Percentiles rank a stretch among this genome's conserved stretches.
Evolutionary conservation across 2,888 invertebrate species (phyloP).

Genomic region (Pseudococcus longispinus): DNA sequence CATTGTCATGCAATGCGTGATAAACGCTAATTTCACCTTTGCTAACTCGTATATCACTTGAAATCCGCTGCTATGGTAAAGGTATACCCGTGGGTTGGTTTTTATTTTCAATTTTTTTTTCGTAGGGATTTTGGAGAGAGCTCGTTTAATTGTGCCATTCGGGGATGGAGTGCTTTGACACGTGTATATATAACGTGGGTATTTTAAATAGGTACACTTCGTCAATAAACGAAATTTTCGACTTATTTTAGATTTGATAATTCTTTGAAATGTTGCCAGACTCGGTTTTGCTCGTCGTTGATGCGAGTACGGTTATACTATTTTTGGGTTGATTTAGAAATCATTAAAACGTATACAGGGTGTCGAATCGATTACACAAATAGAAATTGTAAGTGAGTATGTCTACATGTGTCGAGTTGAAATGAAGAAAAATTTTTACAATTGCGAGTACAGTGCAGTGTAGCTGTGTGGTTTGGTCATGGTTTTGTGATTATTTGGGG

Average conservation of each 20-base stretch:
- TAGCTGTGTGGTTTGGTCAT: too few species aligned
- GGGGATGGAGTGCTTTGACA: background rate
- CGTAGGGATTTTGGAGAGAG: background rate
- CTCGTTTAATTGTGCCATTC: slow-evolving; percentile 11
- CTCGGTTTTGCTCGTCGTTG: background rate
- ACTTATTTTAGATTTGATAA: background rate
- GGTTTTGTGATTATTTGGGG: too few species aligned
- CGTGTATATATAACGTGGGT: background rate
- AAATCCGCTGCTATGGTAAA: background rate
- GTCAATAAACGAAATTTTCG: slow-evolving; percentile 11
- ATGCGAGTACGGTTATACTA: background rate
- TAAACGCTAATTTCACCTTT: slow-evolving; percentile 9
- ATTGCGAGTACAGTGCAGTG: too few species aligned
- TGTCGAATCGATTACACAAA: background rate
- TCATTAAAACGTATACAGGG: background rate
- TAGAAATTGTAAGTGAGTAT: background rate
- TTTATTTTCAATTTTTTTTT: background rate
- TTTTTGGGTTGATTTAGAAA: background rate
- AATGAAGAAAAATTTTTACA: background rate
- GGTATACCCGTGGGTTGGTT: background rate
- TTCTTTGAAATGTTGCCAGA: background rate
- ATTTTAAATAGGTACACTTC: background rate
- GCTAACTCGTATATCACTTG: background rate
- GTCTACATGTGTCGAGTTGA: background rate
- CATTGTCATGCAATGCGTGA: slow-evolving; percentile 25